A percentile compares a stretch with the other conserved stretches of the same genome.
Evolutionary conservation across 64 coral and sea anemone genomes (phyloP).

Genomic region (Acropora tenuis): DNA sequence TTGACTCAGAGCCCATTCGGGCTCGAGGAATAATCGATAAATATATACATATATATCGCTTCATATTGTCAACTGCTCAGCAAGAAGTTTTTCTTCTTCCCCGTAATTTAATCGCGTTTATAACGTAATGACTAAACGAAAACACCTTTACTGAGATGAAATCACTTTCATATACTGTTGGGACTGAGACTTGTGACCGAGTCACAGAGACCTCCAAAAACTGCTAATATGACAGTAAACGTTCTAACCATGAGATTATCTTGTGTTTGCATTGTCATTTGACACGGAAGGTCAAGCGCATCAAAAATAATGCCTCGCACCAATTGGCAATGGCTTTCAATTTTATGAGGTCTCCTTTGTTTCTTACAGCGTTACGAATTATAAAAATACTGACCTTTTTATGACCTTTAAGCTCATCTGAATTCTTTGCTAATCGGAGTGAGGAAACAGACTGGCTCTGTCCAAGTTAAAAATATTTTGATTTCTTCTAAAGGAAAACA

Average conservation of each 20-base stretch:
- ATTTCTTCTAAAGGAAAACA: neutral
- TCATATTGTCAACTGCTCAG: no score
- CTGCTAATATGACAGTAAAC: neutral
- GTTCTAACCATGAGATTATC: conserved; percentile 23
- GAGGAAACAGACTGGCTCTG: neutral
- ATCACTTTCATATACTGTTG: no score
- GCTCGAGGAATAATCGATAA: no score
- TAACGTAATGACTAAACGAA: no score
- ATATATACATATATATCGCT: no score
- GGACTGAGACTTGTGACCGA: no score
- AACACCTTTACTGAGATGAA: no score
- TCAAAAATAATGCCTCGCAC: neutral
- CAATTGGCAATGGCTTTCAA: neutral
- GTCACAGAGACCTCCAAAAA: neutral
- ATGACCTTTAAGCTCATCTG: neutral
- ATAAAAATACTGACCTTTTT: neutral
- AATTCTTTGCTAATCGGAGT: neutral
- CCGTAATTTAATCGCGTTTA: no score
- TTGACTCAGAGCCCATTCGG: no score
- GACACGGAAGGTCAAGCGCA: conserved; percentile 24
- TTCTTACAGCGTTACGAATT: neutral
- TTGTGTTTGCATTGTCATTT: conserved; percentile 47
- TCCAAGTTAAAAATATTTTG: neutral
- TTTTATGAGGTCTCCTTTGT: neutral
- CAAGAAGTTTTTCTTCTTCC: no score